Evolutionary conservation across 2,113 vertebrate species (phyloP), one percentile per base, ranked within the genome.

Genomic region (Geococcyx californianus): DNA sequence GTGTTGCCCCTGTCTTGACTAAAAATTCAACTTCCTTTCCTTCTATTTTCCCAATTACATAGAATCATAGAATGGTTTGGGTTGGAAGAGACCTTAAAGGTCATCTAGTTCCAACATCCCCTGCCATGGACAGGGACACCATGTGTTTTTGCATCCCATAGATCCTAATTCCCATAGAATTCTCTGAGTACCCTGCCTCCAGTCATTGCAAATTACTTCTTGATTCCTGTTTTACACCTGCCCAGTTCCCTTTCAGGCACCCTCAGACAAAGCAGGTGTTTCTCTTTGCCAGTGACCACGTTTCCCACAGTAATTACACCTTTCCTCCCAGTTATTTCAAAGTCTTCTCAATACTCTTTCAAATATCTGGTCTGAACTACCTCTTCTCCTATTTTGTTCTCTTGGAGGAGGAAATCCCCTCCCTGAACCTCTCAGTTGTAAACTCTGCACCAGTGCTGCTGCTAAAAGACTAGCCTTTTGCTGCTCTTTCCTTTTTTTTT

Each of bases 211-310:
- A 23, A n/a, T 73, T 49, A 31, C 15, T 68, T 80, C 9, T 51
- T 36, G 28, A 68, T 68, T 89, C 20, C 38, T 18, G 3, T 56
- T 24, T 67, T 49, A 14, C 5, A 14, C 38, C 31, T 14, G n/a
- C 11, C 17, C 55, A 7, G 31, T 33, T 67, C 24, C 47, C 33
- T n/a, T 14, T 2, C 0, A 80, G 70, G 10, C 6, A 13, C 45
- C 36, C 36, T 74, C 6, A 4, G 44, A 42, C 2, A 5, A 58
- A 66, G 26, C 1, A 0, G 17, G 13, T 11, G 16, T 63, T 79
- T 79, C 49, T 40, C n/a, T 79, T 83, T 80, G n/a, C 24, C 23
- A 54, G 20, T 12, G 42, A 67, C 25, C 62, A 55, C 12, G 5
- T 54, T 62, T 70, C n/a, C 24, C 52, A 20, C 31, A 72, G 36